A percentile compares a stretch with the other conserved stretches of the same genome.
phyloP scores from a whole-genome alignment of 2,888 invertebrate species.

The Pyralis farinalis region DNA sequence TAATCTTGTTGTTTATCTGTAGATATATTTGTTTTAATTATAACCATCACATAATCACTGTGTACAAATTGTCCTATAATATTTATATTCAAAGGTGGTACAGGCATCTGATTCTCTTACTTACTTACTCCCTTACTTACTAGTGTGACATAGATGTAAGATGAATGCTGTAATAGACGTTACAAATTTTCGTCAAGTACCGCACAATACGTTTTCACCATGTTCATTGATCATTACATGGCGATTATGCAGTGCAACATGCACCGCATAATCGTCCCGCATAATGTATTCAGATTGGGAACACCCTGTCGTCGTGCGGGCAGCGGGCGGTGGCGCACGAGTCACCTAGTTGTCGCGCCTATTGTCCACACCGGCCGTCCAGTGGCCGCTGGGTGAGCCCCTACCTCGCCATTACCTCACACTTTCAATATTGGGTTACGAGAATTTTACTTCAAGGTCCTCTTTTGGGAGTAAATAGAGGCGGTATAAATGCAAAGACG shows the following conservation, averaged over 20 bases:
- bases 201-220: background rate
- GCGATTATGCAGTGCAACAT: conserved; percentile 26
- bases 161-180: no score
- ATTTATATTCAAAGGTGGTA: no score
- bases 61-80: no score
- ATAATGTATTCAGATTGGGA: conserved; percentile 27
- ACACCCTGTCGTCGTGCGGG: conserved; percentile 61
- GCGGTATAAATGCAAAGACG: conserved; percentile 75
- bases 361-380: conserved; percentile 60
- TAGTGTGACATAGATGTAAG: no score
- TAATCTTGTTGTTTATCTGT: no score
- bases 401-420: conserved; percentile 70
- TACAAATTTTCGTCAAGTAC: background rate
- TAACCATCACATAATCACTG: no score
- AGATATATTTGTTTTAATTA: no score
- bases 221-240: conserved; percentile 13
- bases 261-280: conserved; percentile 19
- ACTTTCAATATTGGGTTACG: conserved; percentile 79
- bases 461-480: conserved; percentile 74
- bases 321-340: conserved; percentile 50
- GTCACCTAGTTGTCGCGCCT: conserved; percentile 78
- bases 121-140: no score
- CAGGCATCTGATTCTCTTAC: no score
- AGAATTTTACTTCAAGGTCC: conserved; percentile 78
- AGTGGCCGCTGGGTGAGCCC: conserved; percentile 67